Base-by-base conservation (phyloP, 2,797 vertebrate genomes). In the Acestrorhynchus altus region DNA sequence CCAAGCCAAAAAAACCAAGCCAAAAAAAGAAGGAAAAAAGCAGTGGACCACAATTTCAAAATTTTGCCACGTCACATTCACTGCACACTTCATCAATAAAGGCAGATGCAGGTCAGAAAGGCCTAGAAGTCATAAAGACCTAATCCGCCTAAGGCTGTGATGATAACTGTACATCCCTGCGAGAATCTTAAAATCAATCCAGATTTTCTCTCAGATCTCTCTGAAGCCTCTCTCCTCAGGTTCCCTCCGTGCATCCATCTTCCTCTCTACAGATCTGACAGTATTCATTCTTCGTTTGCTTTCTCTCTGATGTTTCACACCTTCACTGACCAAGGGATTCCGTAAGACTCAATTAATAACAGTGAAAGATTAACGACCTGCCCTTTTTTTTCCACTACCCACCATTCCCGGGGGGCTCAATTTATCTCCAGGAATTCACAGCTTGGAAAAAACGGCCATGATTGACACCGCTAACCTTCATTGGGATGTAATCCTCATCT, bases 401-500 rank as follows among this genome's bases (percentile, higher is more conserved):
- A 83, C 74, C 86, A 89, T 90, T 76, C 88, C 89, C 76, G 75
- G 35, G 87, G 82, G 87, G 82, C 80, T 87, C 89, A 87, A 94
- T 93, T 92, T 92, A 90, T 94, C 89, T 88, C 73, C 79, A 87
- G 86, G 87, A 91, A 88, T 87, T 69, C 78, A 81, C 63, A 51
- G 84, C 71, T 78, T 76, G 80, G 77, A 84, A 84, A 84, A 78
- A 67, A 80, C 74, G 80, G 74, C 22, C 83, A 84, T 93, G 89
- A 93, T 90, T 95, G 92, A 93, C 88, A 87, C 84, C 82, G 83
- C 90, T 87, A 93, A 92, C 91, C 91, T 94, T 94, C 91, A 90
- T 89, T 89, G 77, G 83, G 86, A 87, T 89, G 91, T 92, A 94
- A 95, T 94, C 90, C 90, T 90, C 88, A 90, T 94, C 92, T 95